These are phyloP conservation scores for Dasyornis broadbenti DNA, from an alignment of 2,113 vertebrate genomes.

Conservation along the genomic window DNA sequence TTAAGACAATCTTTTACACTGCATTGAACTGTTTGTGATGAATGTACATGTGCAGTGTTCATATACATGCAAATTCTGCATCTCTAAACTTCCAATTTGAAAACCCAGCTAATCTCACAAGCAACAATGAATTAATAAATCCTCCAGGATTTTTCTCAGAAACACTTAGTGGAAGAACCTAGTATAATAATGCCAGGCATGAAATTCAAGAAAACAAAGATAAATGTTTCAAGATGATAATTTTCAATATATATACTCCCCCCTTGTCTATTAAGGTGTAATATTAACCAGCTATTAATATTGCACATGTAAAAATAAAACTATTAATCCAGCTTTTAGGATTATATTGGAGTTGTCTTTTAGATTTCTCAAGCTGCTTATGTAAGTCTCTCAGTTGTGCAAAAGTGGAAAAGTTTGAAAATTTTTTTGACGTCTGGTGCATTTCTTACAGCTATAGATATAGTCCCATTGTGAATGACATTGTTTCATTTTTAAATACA, in stretches of 20 bases:
- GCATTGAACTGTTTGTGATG: neutral
- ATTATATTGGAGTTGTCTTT: neutral
- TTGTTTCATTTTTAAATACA: neutral
- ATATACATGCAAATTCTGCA: neutral
- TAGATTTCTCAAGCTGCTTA: neutral
- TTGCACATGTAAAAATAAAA: neutral
- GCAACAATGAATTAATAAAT: neutral
- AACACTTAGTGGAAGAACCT: neutral
- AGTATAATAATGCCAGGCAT: too few relatives aligned
- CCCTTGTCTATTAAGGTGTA: neutral
- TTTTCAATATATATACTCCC: neutral
- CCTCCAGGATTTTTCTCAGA: neutral
- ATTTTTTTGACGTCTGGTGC: neutral
- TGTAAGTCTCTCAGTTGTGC: neutral
- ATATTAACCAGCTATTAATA: neutral
- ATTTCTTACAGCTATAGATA: neutral
- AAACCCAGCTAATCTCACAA: neutral
- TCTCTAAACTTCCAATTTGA: neutral
- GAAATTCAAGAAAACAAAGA: neutral
- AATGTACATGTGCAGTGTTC: neutral
- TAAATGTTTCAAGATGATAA: neutral
- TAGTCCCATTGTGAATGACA: neutral
- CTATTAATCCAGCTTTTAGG: neutral
- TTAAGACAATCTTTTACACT: neutral
- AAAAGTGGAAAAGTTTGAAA: neutral